Base-by-base conservation (phyloP, 2,113 vertebrate species). In the Leptodactylus fuscus region DNA sequence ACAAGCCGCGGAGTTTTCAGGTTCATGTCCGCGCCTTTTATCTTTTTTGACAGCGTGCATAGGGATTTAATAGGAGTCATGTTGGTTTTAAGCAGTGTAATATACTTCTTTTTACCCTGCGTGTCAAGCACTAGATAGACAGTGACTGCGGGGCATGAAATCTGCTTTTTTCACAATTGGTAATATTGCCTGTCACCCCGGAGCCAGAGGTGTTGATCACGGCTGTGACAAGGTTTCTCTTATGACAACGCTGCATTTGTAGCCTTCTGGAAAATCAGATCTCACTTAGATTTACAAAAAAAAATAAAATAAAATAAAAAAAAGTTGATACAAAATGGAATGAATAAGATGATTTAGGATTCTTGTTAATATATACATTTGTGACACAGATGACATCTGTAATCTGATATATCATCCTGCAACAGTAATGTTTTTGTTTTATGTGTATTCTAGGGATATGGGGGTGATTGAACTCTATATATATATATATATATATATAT, bases 71-170 rank as follows among this genome's bases (percentile, higher is more conserved):
- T 83, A 60, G 49, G 34, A 73, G 67, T 74, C 81, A 55, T 83
- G 81, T 83, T 90, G 60, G 81, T 81, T 88, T 81, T 82, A 73
- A 88, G 58, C 51, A 83, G 41, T 0, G 0, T 88, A 83, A 86
- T 60, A 32, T 88, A 89, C 89, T 90, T 90, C 88, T 76, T 8
- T 77, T 91, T 90, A 89, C 80, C 87, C 90, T 90, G 29, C 87
- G 88, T 93, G 90, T 93, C 88, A 92, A 87, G 89, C 88, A 79
- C 74, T 2, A 88, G 88, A 87, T 85, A 91, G 89, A 87, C 85
- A 88, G 55, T 71, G 86, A 90, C 87, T 90, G 60, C 70, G 86
- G 89, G 88, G 84, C 89, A 88, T 36, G 16, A 88, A 87, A 88
- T 77, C 88, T 91, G 60, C 87, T 75, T 87, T 85, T 38, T 85